Conservation (phyloP, 2,888 invertebrate species). For the Xylocampa areola region DNA sequence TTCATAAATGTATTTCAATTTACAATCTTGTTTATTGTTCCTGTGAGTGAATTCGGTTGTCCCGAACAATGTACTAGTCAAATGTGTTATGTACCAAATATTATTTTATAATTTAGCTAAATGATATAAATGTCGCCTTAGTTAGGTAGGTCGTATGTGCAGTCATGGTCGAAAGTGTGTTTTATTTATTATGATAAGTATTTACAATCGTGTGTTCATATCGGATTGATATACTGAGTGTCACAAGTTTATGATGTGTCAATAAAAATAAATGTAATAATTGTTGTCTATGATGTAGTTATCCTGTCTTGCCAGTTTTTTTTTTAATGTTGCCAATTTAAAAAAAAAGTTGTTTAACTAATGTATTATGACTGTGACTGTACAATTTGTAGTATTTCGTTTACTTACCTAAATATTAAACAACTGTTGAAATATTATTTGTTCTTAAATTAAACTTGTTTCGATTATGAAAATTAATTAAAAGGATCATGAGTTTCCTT, state of each 20-base stretch:
- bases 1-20: conserved; percentile 33
- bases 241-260: conserved; percentile 30
- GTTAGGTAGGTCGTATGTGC: conserved; percentile 50
- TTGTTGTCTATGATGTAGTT: conserved; percentile 13
- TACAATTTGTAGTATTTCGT: conserved; percentile 17
- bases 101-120: conserved; percentile 65
- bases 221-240: conserved; percentile 48
- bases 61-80: conserved; percentile 72
- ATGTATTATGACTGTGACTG: conserved; percentile 21
- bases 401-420: conserved; percentile 2
- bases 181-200: conserved; percentile 31
- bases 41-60: conserved; percentile 48
- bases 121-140: conserved; percentile 55
- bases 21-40: conserved; percentile 41
- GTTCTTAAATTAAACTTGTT: conserved; percentile 7
- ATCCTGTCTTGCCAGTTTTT: conserved; percentile 28
- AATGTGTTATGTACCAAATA: conserved; percentile 75
- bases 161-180: conserved; percentile 10
- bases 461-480: too few species aligned
- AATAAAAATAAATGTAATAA: conserved; percentile 6
- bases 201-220: conserved; percentile 51
- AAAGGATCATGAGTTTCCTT: too few species aligned
- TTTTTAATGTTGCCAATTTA: conserved; percentile 13
- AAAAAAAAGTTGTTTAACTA: conserved; percentile 14
- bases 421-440: conserved; percentile 3